A percentile compares a stretch with the other conserved stretches of the same genome.
These are phyloP conservation scores for Toxotes jaculatrix DNA, from an alignment of 2,113 vertebrate species.

Conservation along the genomic window DNA sequence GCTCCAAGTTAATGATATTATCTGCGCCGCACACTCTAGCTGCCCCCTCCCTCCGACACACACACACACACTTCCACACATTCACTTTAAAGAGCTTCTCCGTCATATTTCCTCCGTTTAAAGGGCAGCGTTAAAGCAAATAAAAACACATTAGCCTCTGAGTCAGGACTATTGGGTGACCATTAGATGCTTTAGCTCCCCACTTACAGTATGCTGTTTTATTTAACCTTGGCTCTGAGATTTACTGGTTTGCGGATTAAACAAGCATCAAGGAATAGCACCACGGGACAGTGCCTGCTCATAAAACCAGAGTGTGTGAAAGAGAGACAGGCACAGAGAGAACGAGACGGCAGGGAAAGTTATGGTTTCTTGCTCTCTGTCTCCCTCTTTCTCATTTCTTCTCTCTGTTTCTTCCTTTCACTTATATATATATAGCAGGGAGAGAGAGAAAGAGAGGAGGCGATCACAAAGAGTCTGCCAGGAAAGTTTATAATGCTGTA, in stretches of 20 bases:
- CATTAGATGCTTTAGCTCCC: constrained; percentile 56
- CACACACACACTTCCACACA: constrained; percentile 2
- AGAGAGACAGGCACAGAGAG: constrained; percentile 53
- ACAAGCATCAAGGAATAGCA: constrained; percentile 75
- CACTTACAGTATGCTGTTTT: constrained; percentile 61
- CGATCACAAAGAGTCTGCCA: constrained; percentile 72
- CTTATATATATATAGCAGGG: constrained; percentile 4
- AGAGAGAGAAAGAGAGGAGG: constrained; percentile 32
- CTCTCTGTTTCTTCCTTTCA: constrained; percentile 31
- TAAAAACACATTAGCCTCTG: constrained; percentile 44
- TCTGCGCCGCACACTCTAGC: constrained; percentile 23
- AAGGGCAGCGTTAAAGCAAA: constrained; percentile 46
- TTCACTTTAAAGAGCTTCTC: constrained; percentile 32
- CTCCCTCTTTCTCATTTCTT: constrained; percentile 3
- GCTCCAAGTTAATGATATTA: constrained; percentile 47
- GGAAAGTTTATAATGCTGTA: constrained; percentile 83
- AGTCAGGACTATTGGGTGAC: constrained; percentile 56
- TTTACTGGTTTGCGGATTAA: constrained; percentile 76
- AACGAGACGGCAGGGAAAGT: constrained; percentile 58
- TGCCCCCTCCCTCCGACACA: not conserved
- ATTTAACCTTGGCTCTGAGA: constrained; percentile 77
- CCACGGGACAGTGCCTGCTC: constrained; percentile 67
- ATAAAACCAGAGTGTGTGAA: constrained; percentile 73
- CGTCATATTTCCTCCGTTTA: constrained; percentile 44
- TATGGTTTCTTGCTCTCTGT: constrained; percentile 30